Evolutionary conservation across 2,888 invertebrate species (phyloP).

Genomic region (Ischnura elegans): DNA sequence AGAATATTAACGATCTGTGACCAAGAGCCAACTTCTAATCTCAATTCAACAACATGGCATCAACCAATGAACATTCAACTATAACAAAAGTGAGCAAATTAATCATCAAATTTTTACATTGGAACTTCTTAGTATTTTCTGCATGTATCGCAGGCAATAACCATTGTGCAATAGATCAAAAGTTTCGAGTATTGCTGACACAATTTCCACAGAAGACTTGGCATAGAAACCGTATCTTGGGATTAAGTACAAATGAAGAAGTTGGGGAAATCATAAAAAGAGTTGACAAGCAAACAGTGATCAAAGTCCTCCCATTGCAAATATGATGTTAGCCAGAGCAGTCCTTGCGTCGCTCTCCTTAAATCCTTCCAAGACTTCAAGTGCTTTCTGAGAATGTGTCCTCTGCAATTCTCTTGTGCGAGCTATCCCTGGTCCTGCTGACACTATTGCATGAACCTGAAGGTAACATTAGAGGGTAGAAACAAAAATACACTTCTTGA

Average conservation of each 20-base stretch:
- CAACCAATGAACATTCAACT: neutral
- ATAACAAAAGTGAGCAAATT: neutral
- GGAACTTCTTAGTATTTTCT: neutral
- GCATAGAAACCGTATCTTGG: neutral
- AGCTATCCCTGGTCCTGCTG: constrained; percentile 86
- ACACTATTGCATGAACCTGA: constrained; percentile 81
- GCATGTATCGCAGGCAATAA: neutral
- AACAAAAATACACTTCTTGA: too few species aligned
- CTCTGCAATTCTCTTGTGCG: constrained; percentile 87
- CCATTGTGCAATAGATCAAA: neutral
- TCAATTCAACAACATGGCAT: neutral
- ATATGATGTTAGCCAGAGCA: constrained; percentile 91
- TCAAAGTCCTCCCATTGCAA: constrained; percentile 88
- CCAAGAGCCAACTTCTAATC: too few species aligned
- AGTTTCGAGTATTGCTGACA: neutral
- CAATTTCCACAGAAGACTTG: neutral
- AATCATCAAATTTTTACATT: neutral
- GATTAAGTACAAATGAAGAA: neutral
- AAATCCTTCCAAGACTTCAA: constrained; percentile 87
- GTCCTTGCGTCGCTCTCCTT: constrained; percentile 90
- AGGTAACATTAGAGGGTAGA: constrained; percentile 56
- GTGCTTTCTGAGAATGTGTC: constrained; percentile 87
- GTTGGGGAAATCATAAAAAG: neutral
- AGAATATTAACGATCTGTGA: too few species aligned
- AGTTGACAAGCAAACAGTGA: neutral